Base-by-base conservation (phyloP, 2,797 vertebrate species). In the Balearica regulorum region DNA sequence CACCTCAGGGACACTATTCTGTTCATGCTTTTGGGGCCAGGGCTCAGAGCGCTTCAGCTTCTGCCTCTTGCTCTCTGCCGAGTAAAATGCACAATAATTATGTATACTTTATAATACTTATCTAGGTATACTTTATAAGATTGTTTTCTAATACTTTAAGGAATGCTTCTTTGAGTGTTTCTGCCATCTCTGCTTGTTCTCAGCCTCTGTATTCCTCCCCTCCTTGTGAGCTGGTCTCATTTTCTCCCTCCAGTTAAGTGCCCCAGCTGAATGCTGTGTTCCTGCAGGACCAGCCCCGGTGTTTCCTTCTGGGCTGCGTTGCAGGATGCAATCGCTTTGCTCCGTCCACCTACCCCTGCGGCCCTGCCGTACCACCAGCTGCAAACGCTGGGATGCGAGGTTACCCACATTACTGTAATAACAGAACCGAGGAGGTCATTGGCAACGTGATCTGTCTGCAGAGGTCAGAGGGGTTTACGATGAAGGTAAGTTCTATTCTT, bases 391-490 rank as follows among this genome's bases (percentile, higher is more conserved):
- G 61, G 54, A 6, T 9, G 55, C 2, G 17, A 29, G 13, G 28
- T 26, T 51, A 51, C 44, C 12, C 7, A 0, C 1, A 19, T 43
- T 33, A 9, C 5, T 62, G 35, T n/a, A 9, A 16, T n/a, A 51
- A 26, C 43, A 62, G 83, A 24, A 13, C 83, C 22, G 51, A 64
- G 77, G 51, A 64, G 77, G 31, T 39, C 44, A 4, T 1, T 16
- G 43, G 22, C n/a, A 16, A 2, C 5, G 8, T 0, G 3, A 16
- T 41, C 43, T 64, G 35, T 19, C 57, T 28, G 4, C 14, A 2
- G 53, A 6, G 16, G 29, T 31, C 60, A 11, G 62, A 49, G 54
- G n/a, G 33, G 22, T 69, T 69, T 22, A 53, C 44, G 20, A 15
- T 21, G 51, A 43, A 76, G 64, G 20, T 13, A 26, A 19, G 33